Evolutionary conservation across 2,888 invertebrate species (phyloP), one percentile per base, ranked within the genome.

Genomic region (Macroteleia sp.): DNA sequence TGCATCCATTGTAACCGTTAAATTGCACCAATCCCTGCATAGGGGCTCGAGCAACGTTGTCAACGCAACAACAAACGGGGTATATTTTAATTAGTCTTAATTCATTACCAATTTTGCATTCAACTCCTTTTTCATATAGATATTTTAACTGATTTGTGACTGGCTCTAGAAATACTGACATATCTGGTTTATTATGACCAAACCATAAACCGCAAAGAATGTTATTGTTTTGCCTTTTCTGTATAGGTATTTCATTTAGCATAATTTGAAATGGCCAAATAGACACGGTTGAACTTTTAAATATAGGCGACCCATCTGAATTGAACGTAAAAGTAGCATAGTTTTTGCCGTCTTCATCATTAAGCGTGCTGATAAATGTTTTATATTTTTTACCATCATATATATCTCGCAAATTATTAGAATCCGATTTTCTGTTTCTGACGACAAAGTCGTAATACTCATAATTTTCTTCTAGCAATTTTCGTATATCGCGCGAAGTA

Each of bases 221-320:
- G 14, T 54, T 4, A 4, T 17, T 19, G 19, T 41, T 19, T 9
- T 20, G 4, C 20, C 41, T 19, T 10, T 19, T 12, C 12, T 52
- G 10, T 2, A 48, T 64, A 16, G 54, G 54, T 3, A 54, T 59
- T 19, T 71, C 62, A 16, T 57, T 32, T 16, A 46, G 17, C 14
- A 64, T 36, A 6, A 56, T 39, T 36, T 42, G 57, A 1, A 41
- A 30, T 52, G 74, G 70, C 74, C 77, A 80, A 8, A 77, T 66
- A n/a, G 66, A 69, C 39, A 25, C 36, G 5, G 12, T 41, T 5
- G 77, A 77, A 28, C 70, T 77, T 30, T 73, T 28, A 44, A 79
- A 77, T 48, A 77, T 16, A 16, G 76, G 79, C 3, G 73, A 59
- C 8, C 76, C 77, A 32, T 80, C 80, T 6, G 61, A 64, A 19